These are phyloP conservation scores for Andrena marginata DNA, from an alignment of 2,888 invertebrate species.

Conservation along the genomic window DNA sequence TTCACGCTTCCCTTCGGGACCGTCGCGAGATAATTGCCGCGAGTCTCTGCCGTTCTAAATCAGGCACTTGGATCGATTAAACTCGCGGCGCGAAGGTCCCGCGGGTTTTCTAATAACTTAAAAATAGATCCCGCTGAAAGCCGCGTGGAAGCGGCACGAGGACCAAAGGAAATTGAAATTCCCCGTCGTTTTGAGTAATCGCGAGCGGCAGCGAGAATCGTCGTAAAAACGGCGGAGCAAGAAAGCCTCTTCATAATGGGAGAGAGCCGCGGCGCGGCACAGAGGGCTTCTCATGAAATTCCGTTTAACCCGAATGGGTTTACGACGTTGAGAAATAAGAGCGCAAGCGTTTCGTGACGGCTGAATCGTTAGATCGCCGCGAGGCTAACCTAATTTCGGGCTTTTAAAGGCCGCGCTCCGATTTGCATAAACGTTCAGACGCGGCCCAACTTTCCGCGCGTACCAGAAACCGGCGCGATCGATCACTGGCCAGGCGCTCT, in stretches of 20 bases:
- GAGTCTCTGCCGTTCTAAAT: neutral
- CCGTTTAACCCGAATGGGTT: slow-evolving; percentile 38
- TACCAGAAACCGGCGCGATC: slow-evolving; percentile 29
- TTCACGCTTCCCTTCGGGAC: neutral
- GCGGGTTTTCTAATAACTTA: no score
- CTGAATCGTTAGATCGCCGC: slow-evolving; percentile 49
- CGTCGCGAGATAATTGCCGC: neutral
- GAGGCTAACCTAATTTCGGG: slow-evolving; percentile 47
- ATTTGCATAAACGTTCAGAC: slow-evolving; percentile 55
- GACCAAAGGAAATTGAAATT: neutral
- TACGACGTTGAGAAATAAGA: slow-evolving; percentile 51
- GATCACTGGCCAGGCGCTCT: slow-evolving; percentile 8
- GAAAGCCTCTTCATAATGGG: neutral
- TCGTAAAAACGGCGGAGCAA: neutral
- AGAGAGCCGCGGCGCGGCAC: neutral
- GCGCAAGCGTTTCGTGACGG: slow-evolving; percentile 50
- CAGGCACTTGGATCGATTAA: neutral
- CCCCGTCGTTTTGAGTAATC: neutral
- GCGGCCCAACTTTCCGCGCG: slow-evolving; percentile 17
- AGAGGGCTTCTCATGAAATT: slow-evolving; percentile 9
- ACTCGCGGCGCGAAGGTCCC: neutral
- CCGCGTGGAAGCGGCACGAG: no score
- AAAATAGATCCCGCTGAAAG: neutral
- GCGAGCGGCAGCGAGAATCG: neutral
- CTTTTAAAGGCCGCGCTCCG: slow-evolving; percentile 37